These are phyloP conservation scores for Zophobas morio DNA, from an alignment of 1,140 invertebrate genomes.

Conservation along the genomic window DNA sequence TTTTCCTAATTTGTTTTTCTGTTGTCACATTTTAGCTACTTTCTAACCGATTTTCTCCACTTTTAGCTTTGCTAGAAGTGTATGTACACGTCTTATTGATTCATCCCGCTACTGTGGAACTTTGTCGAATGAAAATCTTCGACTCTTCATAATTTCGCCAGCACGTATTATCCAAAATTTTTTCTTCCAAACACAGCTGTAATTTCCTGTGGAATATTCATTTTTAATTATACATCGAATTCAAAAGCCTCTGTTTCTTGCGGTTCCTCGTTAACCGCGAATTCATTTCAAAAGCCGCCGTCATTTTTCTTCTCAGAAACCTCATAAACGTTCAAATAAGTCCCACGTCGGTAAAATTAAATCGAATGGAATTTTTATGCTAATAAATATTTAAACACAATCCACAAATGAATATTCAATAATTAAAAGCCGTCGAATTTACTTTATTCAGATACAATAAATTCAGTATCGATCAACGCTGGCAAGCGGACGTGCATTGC, in stretches of 20 bases:
- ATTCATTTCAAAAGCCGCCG: conserved; percentile 19
- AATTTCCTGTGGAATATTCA: too few relatives aligned
- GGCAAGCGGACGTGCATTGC: background rate
- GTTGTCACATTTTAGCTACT: too few relatives aligned
- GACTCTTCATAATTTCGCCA: too few relatives aligned
- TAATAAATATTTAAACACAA: conserved; percentile 43
- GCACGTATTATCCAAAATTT: too few relatives aligned
- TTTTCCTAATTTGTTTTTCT: too few relatives aligned
- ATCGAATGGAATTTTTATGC: conserved; percentile 43
- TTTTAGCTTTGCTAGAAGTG: too few relatives aligned
- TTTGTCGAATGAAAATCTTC: too few relatives aligned
- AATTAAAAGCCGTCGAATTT: conserved; percentile 40
- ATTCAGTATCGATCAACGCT: conserved; percentile 24
- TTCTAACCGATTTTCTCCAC: too few relatives aligned
- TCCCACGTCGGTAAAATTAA: conserved; percentile 20
- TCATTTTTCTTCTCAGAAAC: conserved; percentile 9
- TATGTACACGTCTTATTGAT: too few relatives aligned
- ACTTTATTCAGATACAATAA: conserved; percentile 31
- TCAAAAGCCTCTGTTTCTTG: conserved; percentile 1
- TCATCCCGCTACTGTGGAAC: too few relatives aligned
- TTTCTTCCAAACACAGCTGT: too few relatives aligned
- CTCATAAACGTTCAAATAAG: conserved; percentile 22
- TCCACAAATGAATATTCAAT: conserved; percentile 40
- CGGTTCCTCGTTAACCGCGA: conserved; percentile 5
- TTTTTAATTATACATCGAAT: background rate